These are phyloP conservation scores for Hepsetus odoe DNA, from an alignment of 2,113 vertebrate genomes.

Conservation along the genomic window DNA sequence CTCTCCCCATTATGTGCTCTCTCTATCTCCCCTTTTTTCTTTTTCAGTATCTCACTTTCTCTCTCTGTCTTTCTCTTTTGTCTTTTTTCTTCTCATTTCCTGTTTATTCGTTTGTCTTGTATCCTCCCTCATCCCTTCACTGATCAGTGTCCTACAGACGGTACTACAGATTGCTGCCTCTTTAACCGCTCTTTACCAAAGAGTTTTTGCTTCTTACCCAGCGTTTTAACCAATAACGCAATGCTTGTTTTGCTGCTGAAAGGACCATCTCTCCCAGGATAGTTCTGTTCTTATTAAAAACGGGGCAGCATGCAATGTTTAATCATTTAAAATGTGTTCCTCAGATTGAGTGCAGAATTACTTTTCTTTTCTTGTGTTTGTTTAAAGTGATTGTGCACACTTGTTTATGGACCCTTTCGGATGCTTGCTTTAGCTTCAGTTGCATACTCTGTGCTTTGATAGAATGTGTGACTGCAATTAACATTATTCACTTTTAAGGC, in stretches of 20 bases:
- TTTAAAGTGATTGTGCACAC: background rate
- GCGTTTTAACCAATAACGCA: background rate
- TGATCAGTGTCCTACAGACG: slow-evolving; percentile 19
- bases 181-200: background rate
- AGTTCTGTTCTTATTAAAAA: background rate
- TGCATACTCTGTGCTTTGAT: background rate
- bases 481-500: background rate
- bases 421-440: slow-evolving; percentile 29
- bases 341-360: background rate
- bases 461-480: too few relatives aligned
- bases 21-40: slow-evolving; percentile 56
- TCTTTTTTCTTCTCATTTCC: slow-evolving; percentile 64
- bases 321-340: slow-evolving; percentile 5
- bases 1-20: slow-evolving; percentile 29
- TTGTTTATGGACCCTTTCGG: background rate
- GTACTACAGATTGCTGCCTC: background rate
- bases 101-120: slow-evolving; percentile 60
- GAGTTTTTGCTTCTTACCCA: background rate
- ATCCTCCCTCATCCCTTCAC: slow-evolving; percentile 23
- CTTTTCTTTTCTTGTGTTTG: background rate
- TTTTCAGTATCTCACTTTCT: slow-evolving; percentile 54
- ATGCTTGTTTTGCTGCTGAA: background rate
- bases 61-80: slow-evolving; percentile 57
- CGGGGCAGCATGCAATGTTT: background rate
- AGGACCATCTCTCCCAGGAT: background rate